Evolutionary conservation across 2,888 invertebrate genomes (phyloP).

Genomic region (Melieria omissa): DNA sequence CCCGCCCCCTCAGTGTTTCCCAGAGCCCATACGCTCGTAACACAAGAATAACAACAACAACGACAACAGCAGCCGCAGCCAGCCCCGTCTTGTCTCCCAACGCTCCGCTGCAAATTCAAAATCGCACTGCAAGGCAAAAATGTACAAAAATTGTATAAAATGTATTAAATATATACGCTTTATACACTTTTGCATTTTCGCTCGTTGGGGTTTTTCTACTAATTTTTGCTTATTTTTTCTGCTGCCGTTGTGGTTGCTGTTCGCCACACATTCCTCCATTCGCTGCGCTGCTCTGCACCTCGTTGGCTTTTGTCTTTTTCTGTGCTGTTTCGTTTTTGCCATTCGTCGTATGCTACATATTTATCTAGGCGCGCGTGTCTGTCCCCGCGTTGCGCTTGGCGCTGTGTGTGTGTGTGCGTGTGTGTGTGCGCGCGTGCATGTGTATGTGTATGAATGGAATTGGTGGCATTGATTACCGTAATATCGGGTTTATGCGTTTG

Average conservation of each 20-base stretch:
- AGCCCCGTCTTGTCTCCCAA: too few relatives aligned
- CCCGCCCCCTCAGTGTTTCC: conserved; percentile 19
- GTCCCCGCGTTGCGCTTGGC: conserved; percentile 15
- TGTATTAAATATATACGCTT: conserved; percentile 15
- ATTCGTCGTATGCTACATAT: conserved; percentile 3
- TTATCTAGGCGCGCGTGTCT: not conserved
- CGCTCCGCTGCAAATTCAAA: not conserved
- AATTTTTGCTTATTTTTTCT: not conserved
- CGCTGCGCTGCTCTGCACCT: conserved; percentile 12
- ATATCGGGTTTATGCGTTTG: conserved; percentile 47
- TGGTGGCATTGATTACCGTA: conserved; percentile 61
- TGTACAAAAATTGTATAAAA: conserved; percentile 25
- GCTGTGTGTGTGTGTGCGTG: conserved; percentile 16
- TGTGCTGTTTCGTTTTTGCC: conserved; percentile 1
- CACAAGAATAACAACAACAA: not conserved
- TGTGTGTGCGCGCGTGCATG: conserved; percentile 25
- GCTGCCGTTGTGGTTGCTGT: not conserved
- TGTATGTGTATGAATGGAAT: conserved; percentile 50
- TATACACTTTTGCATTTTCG: conserved; percentile 14
- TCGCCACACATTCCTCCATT: not conserved
- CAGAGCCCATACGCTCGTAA: not conserved
- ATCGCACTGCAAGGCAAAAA: conserved; percentile 13
- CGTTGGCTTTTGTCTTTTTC: conserved; percentile 14
- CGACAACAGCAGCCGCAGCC: not conserved
- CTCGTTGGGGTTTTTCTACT: conserved; percentile 13